Evolutionary conservation across 2,113 vertebrate genomes (phyloP).

Genomic region (Silurus glanis): DNA sequence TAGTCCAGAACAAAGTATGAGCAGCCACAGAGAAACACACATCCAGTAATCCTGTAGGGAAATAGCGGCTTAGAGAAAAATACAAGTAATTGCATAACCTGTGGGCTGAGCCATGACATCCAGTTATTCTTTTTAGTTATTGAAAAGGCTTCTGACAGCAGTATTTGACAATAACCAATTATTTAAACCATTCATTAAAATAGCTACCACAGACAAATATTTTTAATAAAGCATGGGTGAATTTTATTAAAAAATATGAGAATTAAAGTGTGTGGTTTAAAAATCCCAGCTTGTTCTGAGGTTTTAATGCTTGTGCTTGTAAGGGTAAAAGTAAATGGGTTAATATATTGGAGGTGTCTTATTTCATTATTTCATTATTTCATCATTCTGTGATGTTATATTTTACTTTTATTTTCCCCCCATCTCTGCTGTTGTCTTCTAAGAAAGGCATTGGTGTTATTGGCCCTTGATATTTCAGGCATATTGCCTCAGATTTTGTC

Average conservation of each 20-base stretch:
- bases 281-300: neutral
- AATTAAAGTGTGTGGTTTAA: neutral
- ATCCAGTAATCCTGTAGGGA: neutral
- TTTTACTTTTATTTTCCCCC: neutral
- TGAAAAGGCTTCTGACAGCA: neutral
- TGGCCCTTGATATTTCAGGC: slow-evolving; percentile 47
- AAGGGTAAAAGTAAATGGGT: neutral
- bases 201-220: neutral
- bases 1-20: neutral
- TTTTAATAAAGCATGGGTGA: neutral
- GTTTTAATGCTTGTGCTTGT: neutral
- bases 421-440: slow-evolving; percentile 23
- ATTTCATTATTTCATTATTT: neutral
- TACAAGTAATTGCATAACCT: neutral
- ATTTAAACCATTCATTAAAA: neutral
- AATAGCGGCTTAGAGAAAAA: neutral
- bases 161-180: neutral
- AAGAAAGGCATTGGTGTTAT: slow-evolving; percentile 19
- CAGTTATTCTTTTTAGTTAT: neutral
- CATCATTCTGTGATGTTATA: slow-evolving; percentile 6
- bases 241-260: neutral
- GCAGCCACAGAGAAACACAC: neutral
- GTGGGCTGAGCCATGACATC: neutral
- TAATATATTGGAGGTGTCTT: neutral
- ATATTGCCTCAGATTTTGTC: slow-evolving; percentile 22